Evolutionary conservation across 2,888 invertebrate species (phyloP), one percentile per base, ranked within the genome.

Genomic region (Synergus japonicus): DNA sequence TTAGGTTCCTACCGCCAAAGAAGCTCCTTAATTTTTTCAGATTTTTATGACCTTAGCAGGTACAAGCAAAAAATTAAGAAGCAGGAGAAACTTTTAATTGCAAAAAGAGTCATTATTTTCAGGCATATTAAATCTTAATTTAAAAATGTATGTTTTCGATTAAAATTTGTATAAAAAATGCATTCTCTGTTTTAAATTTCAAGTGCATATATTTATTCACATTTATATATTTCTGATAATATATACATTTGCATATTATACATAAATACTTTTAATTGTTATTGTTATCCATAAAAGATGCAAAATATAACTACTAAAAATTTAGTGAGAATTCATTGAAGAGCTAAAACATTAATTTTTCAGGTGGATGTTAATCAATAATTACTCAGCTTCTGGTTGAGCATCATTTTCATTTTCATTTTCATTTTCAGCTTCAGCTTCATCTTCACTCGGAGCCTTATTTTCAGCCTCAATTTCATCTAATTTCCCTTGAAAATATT

Each of bases 401-500:
- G 29, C 29, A n/a, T n/a, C 60, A 9, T 60, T 22, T 60, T 18
- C 64, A 37, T 64, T 2, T 15, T 64, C 64, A 64, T 64, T 37
- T 18, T 64, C 60, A 9, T 60, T 10, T 60, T 18, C 64, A 37
- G 44, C 3, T 46, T 29, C 18, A 73, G 49, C n/a, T 54, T 37
- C 73, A 37, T 13, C n/a, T 29, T 46, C 69, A 65, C 15, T 37
- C n/a, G 13, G 8, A 65, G 13, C 4, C 15, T 65, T 41, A 46
- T 46, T 69, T 29, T 49, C 73, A 49, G 8, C 54, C 1, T 49
- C 46, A 49, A 49, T 69, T 49, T 73, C 37, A 73, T 15, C 46
- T 5, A 73, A n/a, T 49, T 73, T 73, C 41, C 29, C 73, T n/a
- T 73, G 49, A 41, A 29, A 73, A 49, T 29, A 37, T 54, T 87